Base-by-base conservation (phyloP, 2,113 vertebrate genomes). In the Pitta sordida region DNA sequence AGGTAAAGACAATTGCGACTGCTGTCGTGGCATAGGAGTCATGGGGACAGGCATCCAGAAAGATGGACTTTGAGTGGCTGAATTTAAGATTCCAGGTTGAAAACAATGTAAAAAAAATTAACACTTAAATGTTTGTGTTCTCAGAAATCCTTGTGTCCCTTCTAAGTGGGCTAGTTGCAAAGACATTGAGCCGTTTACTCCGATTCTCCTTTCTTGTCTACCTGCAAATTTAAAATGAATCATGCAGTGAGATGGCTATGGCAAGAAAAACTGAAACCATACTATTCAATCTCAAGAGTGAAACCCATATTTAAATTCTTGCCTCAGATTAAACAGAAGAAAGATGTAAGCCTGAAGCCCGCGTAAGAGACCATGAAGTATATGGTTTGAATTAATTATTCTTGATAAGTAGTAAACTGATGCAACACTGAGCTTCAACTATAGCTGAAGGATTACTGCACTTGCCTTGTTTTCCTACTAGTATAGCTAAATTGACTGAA, bases 91-190 rank as follows among this genome's bases (percentile, higher is more conserved):
- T 86, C 71, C 18, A 56, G 56, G 30, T 22, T 63, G 23, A 55
- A 80, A 75, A 26, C 2, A 0, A 9, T n/a, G 4, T n/a, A 75
- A 74, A 70, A 64, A 76, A 58, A 44, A 14, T 8, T 36, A 69
- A 65, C 6, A 21, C 13, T 44, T 73, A 58, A 73, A 44, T 53
- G 74, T 41, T 13, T 73, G 9, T 55, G 13, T 46, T 80, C 32
- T 41, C 13, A 78, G 43, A 26, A 82, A 63, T 55, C 41, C 10
- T 49, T 0, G 0, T 27, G 37, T 7, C 5, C 5, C 6, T 60
- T 49, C 5, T 37, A 62, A 82, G 11, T 32, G 15, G 7, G n/a
- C 14, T 37, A 41, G 22, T 7, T 74, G 9, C 36, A 70, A 83
- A 64, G 37, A 26, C 15, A 27, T 13, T 21, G 10, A 69, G 6